Base-by-base conservation (phyloP, 1,140 invertebrate species). In the Macrotrachela quadricornifera region DNA sequence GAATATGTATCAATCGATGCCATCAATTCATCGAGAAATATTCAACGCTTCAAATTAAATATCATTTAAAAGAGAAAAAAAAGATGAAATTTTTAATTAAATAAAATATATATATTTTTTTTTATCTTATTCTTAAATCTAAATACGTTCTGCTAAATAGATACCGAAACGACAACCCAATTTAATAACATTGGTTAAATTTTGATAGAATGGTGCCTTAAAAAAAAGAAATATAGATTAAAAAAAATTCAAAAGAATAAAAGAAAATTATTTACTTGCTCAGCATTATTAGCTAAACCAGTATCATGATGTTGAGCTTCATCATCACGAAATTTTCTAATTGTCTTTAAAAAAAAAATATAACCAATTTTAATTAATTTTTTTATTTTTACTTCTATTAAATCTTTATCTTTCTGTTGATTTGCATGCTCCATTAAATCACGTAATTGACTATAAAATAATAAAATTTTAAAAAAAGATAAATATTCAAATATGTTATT, bases 221-320 rank as follows among this genome's bases (percentile, higher is more conserved):
- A 90, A 80, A 0, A 53, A 17, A 46, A 44, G 49, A 1, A 50
- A n/a, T 37, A 9, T 12, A 51, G 56, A 47, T 55, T 48, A 56
- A 43, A 55, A 41, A 18, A 50, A 8, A 30, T 41, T 44, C 13
- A 17, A 15, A 30, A 43, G 42, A 16, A 15, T 18, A 55, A 15
- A 16, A 56, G n/a, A n/a, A 13, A 6, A 51, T 18, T 16, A 46
- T 9, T 47, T 58, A 66, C 65, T 61, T 73, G 65, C 56, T 72
- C 67, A 46, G 91, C 92, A 16, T 91, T 86, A 58, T 91, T 77
- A 61, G 84, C 79, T 42, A 96, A 74, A 13, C 91, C 92, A 1
- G 80, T 87, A 64, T 97, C 91, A 67, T 95, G 87, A 71, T 99
- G 94, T 61, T 96, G 85, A 64, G 94, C 80, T 67, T 99, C 94